Conservation (phyloP, 2,113 vertebrate species). For the Vireo altiloquus region DNA sequence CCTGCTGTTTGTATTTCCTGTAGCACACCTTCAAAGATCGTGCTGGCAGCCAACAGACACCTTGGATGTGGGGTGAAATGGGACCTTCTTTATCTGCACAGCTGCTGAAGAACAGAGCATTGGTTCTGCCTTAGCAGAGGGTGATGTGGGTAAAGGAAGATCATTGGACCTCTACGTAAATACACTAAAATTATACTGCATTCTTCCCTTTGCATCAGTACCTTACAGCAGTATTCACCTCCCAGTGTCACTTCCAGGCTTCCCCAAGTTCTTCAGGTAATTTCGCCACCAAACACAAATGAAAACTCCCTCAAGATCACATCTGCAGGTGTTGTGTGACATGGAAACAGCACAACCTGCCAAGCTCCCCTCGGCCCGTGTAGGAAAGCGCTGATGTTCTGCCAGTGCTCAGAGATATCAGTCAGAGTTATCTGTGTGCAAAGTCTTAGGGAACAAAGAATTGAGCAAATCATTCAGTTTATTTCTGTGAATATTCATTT, state of each 20-base stretch:
- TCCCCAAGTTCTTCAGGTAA: neutral
- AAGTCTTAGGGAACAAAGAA: neutral
- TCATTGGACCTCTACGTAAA: neutral
- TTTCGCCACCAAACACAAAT: neutral
- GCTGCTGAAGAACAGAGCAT: neutral
- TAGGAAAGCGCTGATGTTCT: neutral
- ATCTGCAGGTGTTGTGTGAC: neutral
- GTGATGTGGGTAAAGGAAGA: too few species aligned
- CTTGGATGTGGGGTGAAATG: neutral
- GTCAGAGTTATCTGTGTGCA: neutral
- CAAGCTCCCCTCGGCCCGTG: neutral
- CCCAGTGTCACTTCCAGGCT: neutral
- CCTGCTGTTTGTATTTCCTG: neutral
- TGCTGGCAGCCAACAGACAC: neutral
- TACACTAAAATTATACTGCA: neutral
- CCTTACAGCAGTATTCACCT: neutral
- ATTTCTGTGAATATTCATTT: neutral
- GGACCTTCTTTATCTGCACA: neutral
- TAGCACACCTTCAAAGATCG: neutral
- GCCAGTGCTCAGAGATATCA: too few species aligned
- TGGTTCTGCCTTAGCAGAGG: neutral
- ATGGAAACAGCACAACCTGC: neutral
- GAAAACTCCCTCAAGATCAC: neutral
- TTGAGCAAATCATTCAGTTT: neutral
- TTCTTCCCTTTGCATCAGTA: neutral